phyloP scores from a whole-genome alignment of 2,797 vertebrate genomes.

The Sebastes glaucus region DNA sequence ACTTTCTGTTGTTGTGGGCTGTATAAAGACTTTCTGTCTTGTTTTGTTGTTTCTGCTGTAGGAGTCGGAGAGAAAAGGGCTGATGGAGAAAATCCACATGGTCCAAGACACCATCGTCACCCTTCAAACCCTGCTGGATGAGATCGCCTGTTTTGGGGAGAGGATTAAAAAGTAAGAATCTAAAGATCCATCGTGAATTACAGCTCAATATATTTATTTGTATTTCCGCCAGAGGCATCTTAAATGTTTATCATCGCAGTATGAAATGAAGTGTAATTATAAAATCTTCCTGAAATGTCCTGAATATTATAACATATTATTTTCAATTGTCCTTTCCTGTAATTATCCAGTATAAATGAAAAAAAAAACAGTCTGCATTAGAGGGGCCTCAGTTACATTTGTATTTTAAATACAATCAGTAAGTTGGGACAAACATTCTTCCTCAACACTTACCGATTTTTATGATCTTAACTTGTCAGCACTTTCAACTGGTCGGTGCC shows the following conservation, averaged over 20 bases:
- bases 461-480: constrained; percentile 74
- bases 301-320: not conserved
- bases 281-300: not conserved
- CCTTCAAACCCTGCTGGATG: constrained; percentile 91
- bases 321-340: not conserved
- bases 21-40: not conserved
- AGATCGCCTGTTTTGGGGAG: constrained; percentile 91
- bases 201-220: not conserved
- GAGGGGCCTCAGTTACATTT: not conserved
- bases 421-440: not conserved
- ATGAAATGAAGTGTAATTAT: not conserved
- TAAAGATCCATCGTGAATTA: not conserved
- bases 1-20: not conserved
- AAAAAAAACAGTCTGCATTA: not conserved
- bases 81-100: constrained; percentile 96
- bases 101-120: constrained; percentile 94
- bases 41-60: constrained; percentile 51
- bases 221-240: not conserved
- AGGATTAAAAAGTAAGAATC: constrained; percentile 95
- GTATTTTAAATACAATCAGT: not conserved
- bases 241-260: not conserved
- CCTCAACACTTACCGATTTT: not conserved
- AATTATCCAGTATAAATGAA: not conserved
- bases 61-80: constrained; percentile 92
- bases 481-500: constrained; percentile 98